phyloP scores from a whole-genome alignment of 2,888 invertebrate genomes.

The Rhynchonema sp. region DNA sequence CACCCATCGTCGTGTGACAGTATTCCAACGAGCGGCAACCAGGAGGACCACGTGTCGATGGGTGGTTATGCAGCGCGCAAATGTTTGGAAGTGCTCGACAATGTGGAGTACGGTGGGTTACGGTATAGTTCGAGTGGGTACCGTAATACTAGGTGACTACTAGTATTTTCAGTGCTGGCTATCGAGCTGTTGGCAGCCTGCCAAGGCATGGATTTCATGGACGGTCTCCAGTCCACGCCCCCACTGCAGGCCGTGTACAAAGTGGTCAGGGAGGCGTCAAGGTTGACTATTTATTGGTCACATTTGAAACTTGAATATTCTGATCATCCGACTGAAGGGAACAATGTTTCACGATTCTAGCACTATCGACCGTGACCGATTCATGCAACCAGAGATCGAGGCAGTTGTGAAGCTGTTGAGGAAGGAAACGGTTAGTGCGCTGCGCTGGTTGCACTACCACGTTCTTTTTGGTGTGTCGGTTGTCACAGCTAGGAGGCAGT shows the following conservation, averaged over 20 bases:
- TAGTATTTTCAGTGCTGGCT: constrained; percentile 37
- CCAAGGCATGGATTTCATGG: constrained; percentile 46
- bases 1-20: constrained; percentile 48
- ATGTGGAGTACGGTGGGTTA: constrained; percentile 28
- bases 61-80: constrained; percentile 47
- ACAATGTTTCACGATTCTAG: constrained; percentile 26
- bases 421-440: constrained; percentile 29
- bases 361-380: constrained; percentile 43
- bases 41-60: constrained; percentile 51
- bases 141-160: too few relatives aligned
- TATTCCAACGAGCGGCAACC: constrained; percentile 45
- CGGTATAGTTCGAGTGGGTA: neutral
- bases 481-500: neutral
- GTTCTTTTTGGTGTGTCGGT: neutral
- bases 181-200: constrained; percentile 47
- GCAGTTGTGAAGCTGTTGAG: constrained; percentile 37
- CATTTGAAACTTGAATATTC: neutral
- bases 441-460: neutral
- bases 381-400: constrained; percentile 46
- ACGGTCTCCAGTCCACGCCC: constrained; percentile 43
- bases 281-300: neutral
- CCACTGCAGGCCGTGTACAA: constrained; percentile 45
- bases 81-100: constrained; percentile 38
- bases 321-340: neutral
- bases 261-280: constrained; percentile 37